Evolutionary conservation across 1,140 invertebrate species (phyloP).

Genomic region (Antheraea mylitta): DNA sequence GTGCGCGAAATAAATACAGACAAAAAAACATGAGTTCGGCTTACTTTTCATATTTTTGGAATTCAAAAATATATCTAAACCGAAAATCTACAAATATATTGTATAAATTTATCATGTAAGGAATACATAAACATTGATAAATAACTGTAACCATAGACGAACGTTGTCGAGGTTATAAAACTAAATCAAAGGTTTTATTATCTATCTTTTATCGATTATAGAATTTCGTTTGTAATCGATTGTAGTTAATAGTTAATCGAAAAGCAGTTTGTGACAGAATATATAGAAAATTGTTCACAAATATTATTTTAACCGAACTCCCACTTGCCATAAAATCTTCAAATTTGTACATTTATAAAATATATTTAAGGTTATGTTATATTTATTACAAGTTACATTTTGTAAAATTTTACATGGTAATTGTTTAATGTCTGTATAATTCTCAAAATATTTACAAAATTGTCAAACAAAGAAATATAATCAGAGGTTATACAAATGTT

Average conservation of each 20-base stretch:
- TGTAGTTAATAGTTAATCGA: neutral
- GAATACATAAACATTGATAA: neutral
- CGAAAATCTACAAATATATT: neutral
- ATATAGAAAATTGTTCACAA: neutral
- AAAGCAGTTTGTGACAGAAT: neutral
- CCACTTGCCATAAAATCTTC: slow-evolving; percentile 1
- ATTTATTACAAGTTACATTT: neutral
- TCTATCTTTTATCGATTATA: neutral
- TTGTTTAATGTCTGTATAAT: neutral
- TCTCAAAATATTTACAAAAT: neutral
- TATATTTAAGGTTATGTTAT: neutral
- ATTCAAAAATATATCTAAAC: neutral
- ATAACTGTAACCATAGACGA: neutral
- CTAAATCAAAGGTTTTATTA: neutral
- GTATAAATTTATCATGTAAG: too few relatives aligned
- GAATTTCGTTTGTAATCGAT: neutral
- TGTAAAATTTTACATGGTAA: neutral
- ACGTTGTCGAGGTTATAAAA: too few relatives aligned
- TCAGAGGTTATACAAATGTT: too few relatives aligned
- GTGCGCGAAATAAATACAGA: neutral
- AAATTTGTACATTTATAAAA: slow-evolving; percentile 2
- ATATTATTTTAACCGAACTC: slow-evolving; percentile 11
- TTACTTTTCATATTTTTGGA: neutral
- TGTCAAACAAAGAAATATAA: neutral
- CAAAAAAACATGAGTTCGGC: neutral